Percentiles rank a stretch among this genome's conserved stretches.
These are phyloP conservation scores for Atherinosoma microstoma DNA, from an alignment of 2,797 vertebrate species.

Conservation along the genomic window DNA sequence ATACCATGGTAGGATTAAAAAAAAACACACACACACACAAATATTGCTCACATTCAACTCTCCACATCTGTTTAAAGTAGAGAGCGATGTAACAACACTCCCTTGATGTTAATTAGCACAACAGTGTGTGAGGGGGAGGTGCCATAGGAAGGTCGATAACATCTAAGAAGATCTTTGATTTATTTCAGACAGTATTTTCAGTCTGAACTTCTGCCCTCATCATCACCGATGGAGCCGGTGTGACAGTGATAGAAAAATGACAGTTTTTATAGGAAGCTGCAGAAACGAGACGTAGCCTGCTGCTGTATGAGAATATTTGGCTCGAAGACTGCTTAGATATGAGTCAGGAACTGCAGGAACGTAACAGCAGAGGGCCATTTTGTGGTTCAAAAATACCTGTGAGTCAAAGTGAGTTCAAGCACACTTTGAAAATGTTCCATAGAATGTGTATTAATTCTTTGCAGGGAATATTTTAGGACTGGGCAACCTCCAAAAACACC, in stretches of 20 bases:
- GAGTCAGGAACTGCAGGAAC: conserved; percentile 44
- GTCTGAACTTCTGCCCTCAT: not conserved
- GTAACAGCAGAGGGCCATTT: conserved; percentile 27
- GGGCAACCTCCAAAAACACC: not conserved
- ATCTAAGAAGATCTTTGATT: conserved; percentile 37
- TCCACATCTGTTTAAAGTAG: conserved; percentile 26
- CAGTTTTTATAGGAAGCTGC: not conserved
- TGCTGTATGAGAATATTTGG: conserved; percentile 8
- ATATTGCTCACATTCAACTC: not conserved
- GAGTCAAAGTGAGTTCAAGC: conserved; percentile 56
- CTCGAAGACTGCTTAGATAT: conserved; percentile 26
- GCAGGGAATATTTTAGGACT: not conserved
- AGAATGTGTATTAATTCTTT: conserved; percentile 17
- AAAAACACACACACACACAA: not conserved
- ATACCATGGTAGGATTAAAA: conserved; percentile 12
- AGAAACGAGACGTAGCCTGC: conserved; percentile 7
- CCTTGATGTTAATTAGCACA: conserved; percentile 59
- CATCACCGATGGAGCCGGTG: not conserved
- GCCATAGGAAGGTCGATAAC: conserved; percentile 42
- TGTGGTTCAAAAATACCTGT: conserved; percentile 41
- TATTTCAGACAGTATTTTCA: conserved; percentile 17
- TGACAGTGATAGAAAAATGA: conserved; percentile 1
- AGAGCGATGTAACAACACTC: not conserved
- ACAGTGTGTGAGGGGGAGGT: conserved; percentile 34
- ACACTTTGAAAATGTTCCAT: conserved; percentile 29